phyloP scores from a whole-genome alignment of 2,113 vertebrate genomes.

The Gila orcuttii region DNA sequence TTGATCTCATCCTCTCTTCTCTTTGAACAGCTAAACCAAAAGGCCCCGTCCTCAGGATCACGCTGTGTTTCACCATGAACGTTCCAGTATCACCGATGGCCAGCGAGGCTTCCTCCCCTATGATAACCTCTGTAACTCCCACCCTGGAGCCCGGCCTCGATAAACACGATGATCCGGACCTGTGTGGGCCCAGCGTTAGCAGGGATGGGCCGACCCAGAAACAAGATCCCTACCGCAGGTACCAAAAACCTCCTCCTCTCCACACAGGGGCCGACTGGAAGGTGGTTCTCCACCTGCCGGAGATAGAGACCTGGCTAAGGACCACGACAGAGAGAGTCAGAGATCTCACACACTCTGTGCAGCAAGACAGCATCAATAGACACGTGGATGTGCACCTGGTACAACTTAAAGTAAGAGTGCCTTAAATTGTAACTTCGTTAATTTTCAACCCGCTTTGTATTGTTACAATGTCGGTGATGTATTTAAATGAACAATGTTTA shows the following conservation, averaged over 20 bases:
- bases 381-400: constrained; percentile 96
- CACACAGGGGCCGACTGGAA: constrained; percentile 97
- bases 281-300: constrained; percentile 94
- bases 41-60: constrained; percentile 66
- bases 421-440: too few relatives aligned
- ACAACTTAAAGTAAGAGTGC: constrained; percentile 90
- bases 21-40: constrained; percentile 71
- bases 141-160: constrained; percentile 70
- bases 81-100: constrained; percentile 81
- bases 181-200: constrained; percentile 65
- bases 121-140: constrained; percentile 88
- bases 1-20: constrained; percentile 6
- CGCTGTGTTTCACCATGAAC: constrained; percentile 80
- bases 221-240: constrained; percentile 74
- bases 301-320: constrained; percentile 96
- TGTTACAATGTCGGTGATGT: too few relatives aligned
- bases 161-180: constrained; percentile 64
- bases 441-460: too few relatives aligned
- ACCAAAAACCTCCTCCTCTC: constrained; percentile 89
- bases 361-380: constrained; percentile 85
- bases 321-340: constrained; percentile 87
- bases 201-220: constrained; percentile 69
- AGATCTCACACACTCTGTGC: constrained; percentile 90
- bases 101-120: constrained; percentile 82
- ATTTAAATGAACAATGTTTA: too few relatives aligned